Evolutionary conservation across 2,888 invertebrate species (phyloP).

Genomic region (Dusona sp.): DNA sequence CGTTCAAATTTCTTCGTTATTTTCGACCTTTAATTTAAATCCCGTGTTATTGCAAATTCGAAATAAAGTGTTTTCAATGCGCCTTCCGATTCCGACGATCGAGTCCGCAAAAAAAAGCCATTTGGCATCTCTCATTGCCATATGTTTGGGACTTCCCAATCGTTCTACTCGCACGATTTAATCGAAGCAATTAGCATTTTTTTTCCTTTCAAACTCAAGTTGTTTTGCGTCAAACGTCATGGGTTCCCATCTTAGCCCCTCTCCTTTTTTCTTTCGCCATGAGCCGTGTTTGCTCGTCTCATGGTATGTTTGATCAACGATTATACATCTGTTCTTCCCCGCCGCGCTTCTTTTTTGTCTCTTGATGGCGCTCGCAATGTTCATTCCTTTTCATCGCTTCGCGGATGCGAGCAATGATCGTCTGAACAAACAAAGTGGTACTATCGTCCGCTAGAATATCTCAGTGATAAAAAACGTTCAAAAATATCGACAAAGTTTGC

Average conservation of each 20-base stretch:
- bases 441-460: not conserved
- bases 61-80: not conserved
- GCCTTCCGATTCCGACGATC: not conserved
- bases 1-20: slow-evolving; percentile 61
- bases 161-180: slow-evolving; percentile 48
- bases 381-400: not conserved
- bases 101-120: slow-evolving; percentile 8
- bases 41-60: not conserved
- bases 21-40: not conserved
- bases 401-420: not conserved
- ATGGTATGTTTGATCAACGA: slow-evolving; percentile 77
- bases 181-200: slow-evolving; percentile 74
- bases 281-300: slow-evolving; percentile 24
- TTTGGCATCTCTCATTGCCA: slow-evolving; percentile 59
- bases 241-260: not conserved
- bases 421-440: slow-evolving; percentile 23
- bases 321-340: slow-evolving; percentile 71
- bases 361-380: not conserved
- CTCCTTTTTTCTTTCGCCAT: not conserved
- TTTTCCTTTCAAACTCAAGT: slow-evolving; percentile 29
- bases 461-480: not conserved
- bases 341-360: not conserved
- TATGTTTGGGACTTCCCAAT: slow-evolving; percentile 35
- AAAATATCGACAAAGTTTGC: slow-evolving; percentile 41
- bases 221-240: slow-evolving; percentile 23